Base-by-base conservation (phyloP, 2,797 vertebrate genomes). In the Glossophaga mutica region DNA sequence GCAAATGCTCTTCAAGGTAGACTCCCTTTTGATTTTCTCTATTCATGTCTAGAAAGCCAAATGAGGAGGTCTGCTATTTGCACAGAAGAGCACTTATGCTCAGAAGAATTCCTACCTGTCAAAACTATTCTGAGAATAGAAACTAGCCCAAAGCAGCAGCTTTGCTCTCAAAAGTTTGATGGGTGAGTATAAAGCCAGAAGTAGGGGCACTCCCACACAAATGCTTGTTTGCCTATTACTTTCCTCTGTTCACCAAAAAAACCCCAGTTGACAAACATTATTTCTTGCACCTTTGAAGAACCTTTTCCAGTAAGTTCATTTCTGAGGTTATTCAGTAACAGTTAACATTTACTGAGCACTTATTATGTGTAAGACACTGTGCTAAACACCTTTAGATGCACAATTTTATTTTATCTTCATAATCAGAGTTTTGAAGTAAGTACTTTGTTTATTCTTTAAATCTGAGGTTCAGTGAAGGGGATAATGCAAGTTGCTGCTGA, bases 131-230 rank as follows among this genome's bases (percentile, higher is more conserved):
- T 91, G 48, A 90, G 65, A 93, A 89, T 22, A 44, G 68, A 44
- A 97, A 94, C n/a, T 88, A 83, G 68, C 46, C 74, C 57, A 83
- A 82, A 90, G 65, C 19, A 91, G 57, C 42, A 91, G 52, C 42
- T 91, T 32, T 71, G 52, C 44, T 96, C n/a, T 95, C 81, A 88
- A 81, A 93, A 90, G 77, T 94, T 42, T 84, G 46, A 87, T 9
- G 84, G 79, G 14, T 52, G n/a, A 94, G 48, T 82, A 71, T 26
- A 84, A 0, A 95, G 57, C 18, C 48, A 88, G 26, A 91, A 48
- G 76, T 89, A 83, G 50, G 44, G n/a, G 74, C 57, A 77, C 7
- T 55, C 22, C 22, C 26, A 77, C 32, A 83, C 19, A 84, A 82
- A 94, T 39, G 85, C 44, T 82, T 32, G 82, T 44, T 55, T 86